Evolutionary conservation across 2,113 vertebrate species (phyloP).

Genomic region (Apeltes quadracus): DNA sequence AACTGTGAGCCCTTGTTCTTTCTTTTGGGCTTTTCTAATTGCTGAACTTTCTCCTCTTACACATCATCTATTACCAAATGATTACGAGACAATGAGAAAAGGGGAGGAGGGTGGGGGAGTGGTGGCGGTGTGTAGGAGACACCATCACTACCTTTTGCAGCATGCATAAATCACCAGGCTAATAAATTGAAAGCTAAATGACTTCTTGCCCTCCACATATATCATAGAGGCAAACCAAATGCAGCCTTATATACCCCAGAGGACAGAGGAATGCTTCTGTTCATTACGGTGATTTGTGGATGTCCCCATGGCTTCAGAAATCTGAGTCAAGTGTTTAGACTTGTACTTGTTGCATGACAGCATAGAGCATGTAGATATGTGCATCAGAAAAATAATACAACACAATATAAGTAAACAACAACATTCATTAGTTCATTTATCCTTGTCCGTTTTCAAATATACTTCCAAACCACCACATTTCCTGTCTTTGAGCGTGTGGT

Average conservation of each 20-base stretch:
- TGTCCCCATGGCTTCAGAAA: conserved; percentile 53
- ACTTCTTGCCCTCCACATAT: conserved; percentile 81
- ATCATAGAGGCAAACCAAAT: conserved; percentile 75
- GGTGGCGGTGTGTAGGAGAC: conserved; percentile 76
- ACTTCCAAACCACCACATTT: background rate
- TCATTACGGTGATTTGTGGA: conserved; percentile 81
- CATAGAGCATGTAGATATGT: background rate
- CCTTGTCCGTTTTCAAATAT: background rate
- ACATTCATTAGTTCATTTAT: background rate
- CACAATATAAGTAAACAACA: no score
- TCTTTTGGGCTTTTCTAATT: conserved; percentile 60
- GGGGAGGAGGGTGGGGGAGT: conserved; percentile 65
- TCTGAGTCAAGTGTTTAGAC: conserved; percentile 38
- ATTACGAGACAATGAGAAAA: conserved; percentile 74
- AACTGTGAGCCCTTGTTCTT: conserved; percentile 40
- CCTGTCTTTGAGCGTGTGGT: background rate
- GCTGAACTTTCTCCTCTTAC: conserved; percentile 81
- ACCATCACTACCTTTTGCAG: conserved; percentile 85
- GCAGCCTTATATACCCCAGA: conserved; percentile 77
- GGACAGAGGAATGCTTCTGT: conserved; percentile 84
- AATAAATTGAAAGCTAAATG: conserved; percentile 83
- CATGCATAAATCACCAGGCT: conserved; percentile 89
- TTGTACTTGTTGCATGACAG: background rate
- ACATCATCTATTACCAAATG: conserved; percentile 89
- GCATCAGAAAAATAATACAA: background rate